Evolutionary conservation across 1,140 invertebrate species (phyloP), one percentile per base, ranked within the genome.

Genomic region (Aphelenchoides fujianensis): DNA sequence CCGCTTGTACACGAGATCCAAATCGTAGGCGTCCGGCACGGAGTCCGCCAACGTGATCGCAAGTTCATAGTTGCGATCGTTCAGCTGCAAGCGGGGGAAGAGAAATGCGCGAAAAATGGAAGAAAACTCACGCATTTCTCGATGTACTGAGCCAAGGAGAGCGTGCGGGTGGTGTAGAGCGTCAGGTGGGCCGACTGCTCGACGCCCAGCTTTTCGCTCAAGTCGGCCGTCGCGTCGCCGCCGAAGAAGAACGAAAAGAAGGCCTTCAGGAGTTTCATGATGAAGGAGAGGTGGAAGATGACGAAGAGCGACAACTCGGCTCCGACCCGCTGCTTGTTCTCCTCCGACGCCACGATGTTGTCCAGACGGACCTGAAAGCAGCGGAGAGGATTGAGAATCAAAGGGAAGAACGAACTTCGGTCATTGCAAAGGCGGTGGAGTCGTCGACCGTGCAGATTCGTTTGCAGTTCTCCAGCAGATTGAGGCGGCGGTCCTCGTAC

Each of bases 121-220:
- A n/a, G n/a, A n/a, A n/a, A 12, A 19, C 7, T 34, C 53, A 66
- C 63, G 32, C 36, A 37, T 36, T 36, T 66, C 53, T 66, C 63
- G 16, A 66, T 66, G 31, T 66, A 66, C 30, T 66, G 36, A 1
- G 63, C 63, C 63, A 66, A 35, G 1, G 27, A 41, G 2, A 66
- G 30, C 23, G 16, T 32, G 3, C 32, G 16, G 23, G 63, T 66
- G 2, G 63, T 37, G 36, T 66, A 66, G 36, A 66, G 7, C 2
- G 63, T 30, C 16, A 66, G 34, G 12, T 66, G 16, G 53, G 63
- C 63, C 63, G 63, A 66, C 53, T 66, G 63, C 36, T 66, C 63
- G 36, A 66, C 63, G 16, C 63, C 63, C 23, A 66, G 12, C 12
- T 32, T 35, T 66, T 66, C 63, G 32, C 32, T 66, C 63, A 66